A percentile compares a stretch with the other conserved stretches of the same genome.
These are phyloP conservation scores for Simalia tracyae DNA, from an alignment of 2,797 vertebrate genomes.

Conservation along the genomic window DNA sequence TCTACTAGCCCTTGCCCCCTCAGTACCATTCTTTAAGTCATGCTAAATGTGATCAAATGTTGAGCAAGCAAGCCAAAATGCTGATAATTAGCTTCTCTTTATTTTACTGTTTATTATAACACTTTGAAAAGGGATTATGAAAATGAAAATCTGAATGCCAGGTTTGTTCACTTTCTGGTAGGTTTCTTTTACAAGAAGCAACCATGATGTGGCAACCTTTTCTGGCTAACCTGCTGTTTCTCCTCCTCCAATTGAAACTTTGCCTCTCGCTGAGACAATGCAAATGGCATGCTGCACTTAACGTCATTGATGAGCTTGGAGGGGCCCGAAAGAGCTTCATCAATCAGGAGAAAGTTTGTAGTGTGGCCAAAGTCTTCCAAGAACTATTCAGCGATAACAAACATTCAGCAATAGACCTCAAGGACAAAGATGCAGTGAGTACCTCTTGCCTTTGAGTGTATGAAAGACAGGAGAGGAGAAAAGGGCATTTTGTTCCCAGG, in stretches of 20 bases:
- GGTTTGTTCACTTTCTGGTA: not conserved
- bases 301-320: rapidly evolving
- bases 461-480: not conserved
- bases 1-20: not conserved
- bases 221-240: not conserved
- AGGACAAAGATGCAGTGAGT: constrained; percentile 7
- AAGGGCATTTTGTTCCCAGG: not conserved
- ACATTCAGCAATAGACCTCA: not conserved
- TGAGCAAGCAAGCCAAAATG: too few species aligned
- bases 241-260: not conserved
- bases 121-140: not conserved
- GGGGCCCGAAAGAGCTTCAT: not conserved
- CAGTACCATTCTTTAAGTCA: not conserved
- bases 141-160: not conserved
- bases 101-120: not conserved
- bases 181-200: not conserved
- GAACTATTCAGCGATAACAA: not conserved
- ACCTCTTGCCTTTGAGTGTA: not conserved
- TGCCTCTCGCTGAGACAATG: not conserved
- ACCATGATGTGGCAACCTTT: not conserved
- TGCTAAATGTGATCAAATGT: not conserved
- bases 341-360: not conserved
- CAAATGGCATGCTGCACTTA: not conserved
- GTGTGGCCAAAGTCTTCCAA: not conserved
- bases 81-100: too few species aligned